Evolutionary conservation across 1,140 invertebrate genomes (phyloP), one percentile per base, ranked within the genome.

Genomic region (Euura lappo): DNA sequence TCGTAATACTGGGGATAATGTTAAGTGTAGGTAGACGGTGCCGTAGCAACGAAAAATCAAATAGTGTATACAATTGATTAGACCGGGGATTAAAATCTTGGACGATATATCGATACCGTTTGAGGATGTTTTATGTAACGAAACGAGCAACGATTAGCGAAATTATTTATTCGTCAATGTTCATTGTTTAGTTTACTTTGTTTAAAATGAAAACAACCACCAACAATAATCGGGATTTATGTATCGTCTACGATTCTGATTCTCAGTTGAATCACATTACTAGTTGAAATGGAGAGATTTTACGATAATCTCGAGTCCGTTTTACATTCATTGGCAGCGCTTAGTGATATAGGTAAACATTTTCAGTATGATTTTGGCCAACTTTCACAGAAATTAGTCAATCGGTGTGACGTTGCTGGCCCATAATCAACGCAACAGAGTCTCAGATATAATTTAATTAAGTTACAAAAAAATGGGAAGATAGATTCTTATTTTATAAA

Each of bases 31-130:
- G 44, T 44, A 68, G 44, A 69, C 69, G 78, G 81, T 83, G 81
- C 81, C 81, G 81, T 83, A 78, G 75, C 77, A 79, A 80, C 76
- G 77, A 81, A 76, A 74, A 81, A 79, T 77, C 75, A 79, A 83
- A 79, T 69, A 65, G 73, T 60, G 51, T n/a, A 60, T 60, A 5
- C 51, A 60, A 60, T 60, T 60, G 8, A 60, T 28, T 60, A n/a
- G 51, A 60, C 13, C 13, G 51, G 10, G 10, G 8, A n/a, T 60
- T 60, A 8, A 60, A 11, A 60, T 60, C 51, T 60, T n/a, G 13
- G 51, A 60, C 51, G 13, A 60, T 60, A 60, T n/a, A n/a, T 60
- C 3, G 28, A 28, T 28, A n/a, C 51, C 4, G 51, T 11, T 60
- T 60, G 3, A 60, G 13, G 3, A 60, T 60, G 51, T 3, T 60